A percentile compares a stretch with the other conserved stretches of the same genome.
Conservation (phyloP, 2,888 invertebrate species). For the Eupsilia transversa region DNA sequence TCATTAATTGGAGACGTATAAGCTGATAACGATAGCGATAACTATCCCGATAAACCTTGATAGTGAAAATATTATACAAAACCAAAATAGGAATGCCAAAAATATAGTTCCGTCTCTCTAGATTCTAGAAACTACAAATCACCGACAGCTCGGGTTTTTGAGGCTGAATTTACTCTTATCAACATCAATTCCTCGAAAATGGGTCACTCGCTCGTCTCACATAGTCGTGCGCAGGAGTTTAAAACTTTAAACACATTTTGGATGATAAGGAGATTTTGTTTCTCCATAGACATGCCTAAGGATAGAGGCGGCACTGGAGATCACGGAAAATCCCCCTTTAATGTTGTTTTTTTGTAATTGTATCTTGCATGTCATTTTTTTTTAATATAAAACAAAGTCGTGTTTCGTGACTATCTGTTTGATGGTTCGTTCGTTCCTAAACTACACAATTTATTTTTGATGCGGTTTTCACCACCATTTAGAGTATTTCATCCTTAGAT, state of each 20-base stretch:
- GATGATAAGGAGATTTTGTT: not conserved
- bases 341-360: too few relatives aligned
- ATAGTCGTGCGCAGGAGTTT: not conserved
- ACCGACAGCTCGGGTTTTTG: not conserved
- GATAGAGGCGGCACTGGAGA: not conserved
- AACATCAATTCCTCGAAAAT: not conserved
- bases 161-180: not conserved
- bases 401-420: not conserved
- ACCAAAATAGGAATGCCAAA: not conserved
- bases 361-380: too few relatives aligned
- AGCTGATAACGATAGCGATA: not conserved
- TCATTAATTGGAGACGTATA: not conserved
- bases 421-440: not conserved
- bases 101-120: not conserved
- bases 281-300: not conserved
- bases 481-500: too few relatives aligned
- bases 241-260: not conserved
- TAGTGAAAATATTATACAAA: not conserved
- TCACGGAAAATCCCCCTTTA: not conserved
- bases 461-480: not conserved
- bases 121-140: not conserved
- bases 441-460: not conserved
- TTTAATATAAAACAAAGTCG: not conserved
- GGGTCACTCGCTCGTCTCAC: not conserved
- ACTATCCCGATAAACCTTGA: not conserved